phyloP scores from a whole-genome alignment of 1,140 invertebrate genomes.

The Muscidifurax raptorellus region DNA sequence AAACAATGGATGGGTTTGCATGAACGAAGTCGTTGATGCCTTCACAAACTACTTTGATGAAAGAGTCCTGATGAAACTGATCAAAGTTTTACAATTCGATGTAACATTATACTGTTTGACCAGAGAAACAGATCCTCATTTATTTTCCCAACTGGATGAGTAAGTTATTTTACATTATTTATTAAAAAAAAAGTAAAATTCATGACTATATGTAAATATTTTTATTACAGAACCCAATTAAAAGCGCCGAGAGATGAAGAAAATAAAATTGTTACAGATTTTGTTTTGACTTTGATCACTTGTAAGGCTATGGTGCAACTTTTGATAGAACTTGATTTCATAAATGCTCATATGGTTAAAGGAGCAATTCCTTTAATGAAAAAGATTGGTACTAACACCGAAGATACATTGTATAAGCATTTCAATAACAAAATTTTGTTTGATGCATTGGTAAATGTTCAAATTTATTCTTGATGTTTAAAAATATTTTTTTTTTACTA shows the following conservation, averaged over 20 bases:
- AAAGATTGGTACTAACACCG: background rate
- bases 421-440: constrained; percentile 38
- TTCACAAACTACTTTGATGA: constrained; percentile 55
- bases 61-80: constrained; percentile 37
- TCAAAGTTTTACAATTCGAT: constrained; percentile 28
- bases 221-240: constrained; percentile 54
- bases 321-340: constrained; percentile 19
- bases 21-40: constrained; percentile 56
- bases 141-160: constrained; percentile 56
- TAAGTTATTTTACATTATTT: constrained; percentile 45
- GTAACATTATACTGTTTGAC: constrained; percentile 51
- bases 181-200: constrained; percentile 28
- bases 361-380: constrained; percentile 25
- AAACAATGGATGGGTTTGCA: constrained; percentile 59
- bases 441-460: constrained; percentile 56
- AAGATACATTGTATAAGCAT: background rate
- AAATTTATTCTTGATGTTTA: background rate
- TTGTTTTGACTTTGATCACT: constrained; percentile 54
- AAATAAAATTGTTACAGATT: constrained; percentile 26
- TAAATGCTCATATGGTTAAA: constrained; percentile 36
- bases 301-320: constrained; percentile 48
- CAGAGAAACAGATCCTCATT: constrained; percentile 41
- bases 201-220: constrained; percentile 4
- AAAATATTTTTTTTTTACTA: background rate
- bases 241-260: constrained; percentile 49